A percentile compares a stretch with the other conserved stretches of the same genome.
phyloP scores from a whole-genome alignment of 92 coral and sea anemone genomes.

The Epizoanthus scotinus region DNA sequence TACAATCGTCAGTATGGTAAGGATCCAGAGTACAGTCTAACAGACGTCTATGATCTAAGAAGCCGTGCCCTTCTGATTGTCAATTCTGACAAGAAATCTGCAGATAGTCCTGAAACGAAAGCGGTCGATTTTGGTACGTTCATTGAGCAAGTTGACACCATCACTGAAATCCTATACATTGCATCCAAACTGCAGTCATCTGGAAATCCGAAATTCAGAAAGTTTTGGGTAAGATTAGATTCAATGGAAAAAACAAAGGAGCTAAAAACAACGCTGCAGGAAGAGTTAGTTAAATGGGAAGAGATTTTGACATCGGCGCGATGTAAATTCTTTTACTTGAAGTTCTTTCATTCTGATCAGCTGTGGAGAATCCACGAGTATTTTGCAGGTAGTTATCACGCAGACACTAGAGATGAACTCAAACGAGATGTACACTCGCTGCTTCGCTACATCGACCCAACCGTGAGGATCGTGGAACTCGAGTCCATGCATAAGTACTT shows the following conservation, averaged over 20 bases:
- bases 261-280: slow-evolving; percentile 41
- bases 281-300: slow-evolving; percentile 63
- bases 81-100: slow-evolving; percentile 71
- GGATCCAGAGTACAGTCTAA: slow-evolving; percentile 62
- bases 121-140: slow-evolving; percentile 61
- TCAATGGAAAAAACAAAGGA: slow-evolving; percentile 55
- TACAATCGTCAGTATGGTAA: slow-evolving; percentile 63
- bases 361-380: slow-evolving; percentile 63
- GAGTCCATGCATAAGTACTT: slow-evolving; percentile 34
- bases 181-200: slow-evolving; percentile 59
- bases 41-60: slow-evolving; percentile 85
- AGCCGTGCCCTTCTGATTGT: slow-evolving; percentile 96
- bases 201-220: slow-evolving; percentile 63
- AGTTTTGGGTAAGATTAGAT: slow-evolving; percentile 58
- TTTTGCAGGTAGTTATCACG: slow-evolving; percentile 46
- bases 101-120: slow-evolving; percentile 14
- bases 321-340: slow-evolving; percentile 64
- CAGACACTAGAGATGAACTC: slow-evolving; percentile 1
- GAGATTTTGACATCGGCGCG: slow-evolving; percentile 51
- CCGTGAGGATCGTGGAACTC: slow-evolving; percentile 46
- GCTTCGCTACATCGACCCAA: slow-evolving; percentile 74
- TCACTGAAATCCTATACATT: slow-evolving; percentile 68
- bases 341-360: slow-evolving; percentile 87
- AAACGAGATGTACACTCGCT: slow-evolving; percentile 45
- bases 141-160: slow-evolving; percentile 70